These are phyloP conservation scores for Bradypodion ventrale DNA, from an alignment of 2,797 vertebrate species.

Conservation along the genomic window DNA sequence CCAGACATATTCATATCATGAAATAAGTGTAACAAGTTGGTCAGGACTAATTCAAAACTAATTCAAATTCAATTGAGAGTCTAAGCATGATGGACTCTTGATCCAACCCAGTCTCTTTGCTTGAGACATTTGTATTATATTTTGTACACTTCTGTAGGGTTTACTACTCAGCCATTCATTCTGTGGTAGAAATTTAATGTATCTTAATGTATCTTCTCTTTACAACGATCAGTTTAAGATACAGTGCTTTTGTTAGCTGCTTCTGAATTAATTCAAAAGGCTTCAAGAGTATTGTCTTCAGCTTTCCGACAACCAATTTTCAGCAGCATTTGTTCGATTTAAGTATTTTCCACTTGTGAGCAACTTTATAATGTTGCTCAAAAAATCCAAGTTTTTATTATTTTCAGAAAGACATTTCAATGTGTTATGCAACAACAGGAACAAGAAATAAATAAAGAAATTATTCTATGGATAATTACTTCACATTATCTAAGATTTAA, in stretches of 20 bases:
- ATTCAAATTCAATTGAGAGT: no score
- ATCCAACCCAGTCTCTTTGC: no score
- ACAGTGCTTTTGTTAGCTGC: not conserved
- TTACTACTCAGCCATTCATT: not conserved
- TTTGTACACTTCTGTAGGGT: not conserved
- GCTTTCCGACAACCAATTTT: constrained; percentile 9
- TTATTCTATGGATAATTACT: not conserved
- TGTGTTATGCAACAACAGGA: not conserved
- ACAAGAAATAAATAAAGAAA: not conserved
- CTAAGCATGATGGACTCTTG: no score
- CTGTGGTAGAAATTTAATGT: not conserved
- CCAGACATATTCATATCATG: no score
- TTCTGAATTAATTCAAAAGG: constrained; percentile 12
- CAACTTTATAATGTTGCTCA: constrained; percentile 1
- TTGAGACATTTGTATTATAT: not conserved
- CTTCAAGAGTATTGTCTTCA: constrained; percentile 19
- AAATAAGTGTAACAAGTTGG: no score
- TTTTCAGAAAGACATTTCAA: not conserved
- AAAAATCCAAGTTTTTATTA: constrained; percentile 17
- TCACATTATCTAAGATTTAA: not conserved
- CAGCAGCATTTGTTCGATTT: not conserved
- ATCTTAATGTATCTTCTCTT: not conserved
- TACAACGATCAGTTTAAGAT: not conserved
- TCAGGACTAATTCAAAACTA: no score
- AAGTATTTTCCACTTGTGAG: not conserved